Evolutionary conservation across 2,888 invertebrate species (phyloP).

Genomic region (Mechanitis mazaeus): DNA sequence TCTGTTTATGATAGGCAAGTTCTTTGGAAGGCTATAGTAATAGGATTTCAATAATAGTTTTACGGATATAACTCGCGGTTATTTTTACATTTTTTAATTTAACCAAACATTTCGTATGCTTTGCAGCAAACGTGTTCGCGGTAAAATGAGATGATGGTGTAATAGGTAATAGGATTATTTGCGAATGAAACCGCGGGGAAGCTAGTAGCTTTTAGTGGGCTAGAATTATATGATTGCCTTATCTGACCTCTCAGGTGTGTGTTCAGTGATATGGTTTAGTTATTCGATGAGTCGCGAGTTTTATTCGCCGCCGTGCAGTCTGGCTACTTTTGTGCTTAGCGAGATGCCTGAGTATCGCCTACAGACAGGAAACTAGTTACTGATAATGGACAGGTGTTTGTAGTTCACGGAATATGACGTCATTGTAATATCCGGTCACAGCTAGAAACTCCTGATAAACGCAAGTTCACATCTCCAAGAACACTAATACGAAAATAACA

Average conservation of each 20-base stretch:
- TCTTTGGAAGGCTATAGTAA: too few relatives aligned
- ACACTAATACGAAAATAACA: not conserved
- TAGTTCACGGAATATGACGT: conserved; percentile 39
- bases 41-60: not conserved
- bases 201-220: not conserved
- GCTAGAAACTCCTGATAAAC: conserved; percentile 6
- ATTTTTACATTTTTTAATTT: too few relatives aligned
- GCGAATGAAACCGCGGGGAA: too few relatives aligned
- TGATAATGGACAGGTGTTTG: conserved; percentile 52
- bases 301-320: conserved; percentile 27
- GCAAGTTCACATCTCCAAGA: conserved; percentile 2
- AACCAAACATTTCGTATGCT: too few relatives aligned
- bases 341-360: conserved; percentile 30
- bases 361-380: conserved; percentile 56
- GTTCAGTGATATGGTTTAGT: not conserved
- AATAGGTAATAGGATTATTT: too few relatives aligned
- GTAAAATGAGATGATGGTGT: too few relatives aligned
- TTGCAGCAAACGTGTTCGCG: too few relatives aligned
- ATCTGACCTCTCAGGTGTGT: not conserved
- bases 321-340: conserved; percentile 28
- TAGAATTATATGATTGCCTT: not conserved
- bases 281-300: conserved; percentile 25
- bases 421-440: conserved; percentile 39
- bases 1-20: too few relatives aligned
- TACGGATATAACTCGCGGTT: not conserved